phyloP scores from a whole-genome alignment of 2,113 vertebrate genomes.

The Propithecus coquereli region DNA sequence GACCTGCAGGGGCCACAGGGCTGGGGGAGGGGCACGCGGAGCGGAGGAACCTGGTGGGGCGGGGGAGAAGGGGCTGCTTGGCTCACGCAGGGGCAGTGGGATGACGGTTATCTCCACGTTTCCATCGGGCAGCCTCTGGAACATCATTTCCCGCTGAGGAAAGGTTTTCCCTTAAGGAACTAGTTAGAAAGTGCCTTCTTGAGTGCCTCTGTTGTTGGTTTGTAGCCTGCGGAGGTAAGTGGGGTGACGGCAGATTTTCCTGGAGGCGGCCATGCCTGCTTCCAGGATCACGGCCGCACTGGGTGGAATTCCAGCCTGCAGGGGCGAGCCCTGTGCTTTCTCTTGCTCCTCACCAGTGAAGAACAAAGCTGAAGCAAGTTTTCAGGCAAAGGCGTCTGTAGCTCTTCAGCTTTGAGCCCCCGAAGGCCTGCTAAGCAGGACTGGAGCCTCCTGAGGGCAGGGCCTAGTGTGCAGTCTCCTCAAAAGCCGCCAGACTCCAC shows the following conservation, averaged over 20 bases:
- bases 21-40: background rate
- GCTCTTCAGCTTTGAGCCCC: background rate
- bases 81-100: background rate
- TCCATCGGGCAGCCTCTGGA: background rate
- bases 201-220: background rate
- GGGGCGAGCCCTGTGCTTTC: background rate
- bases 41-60: background rate
- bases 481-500: background rate
- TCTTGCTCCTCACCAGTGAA: background rate
- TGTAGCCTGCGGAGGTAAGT: background rate
- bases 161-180: background rate
- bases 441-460: background rate
- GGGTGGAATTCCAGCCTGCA: background rate
- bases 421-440: background rate
- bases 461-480: background rate
- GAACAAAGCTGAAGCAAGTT: background rate
- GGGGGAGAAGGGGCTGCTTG: background rate
- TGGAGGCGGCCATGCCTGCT: background rate
- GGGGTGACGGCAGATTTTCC: background rate
- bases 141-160: background rate
- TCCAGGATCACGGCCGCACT: background rate
- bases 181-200: background rate
- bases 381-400: background rate
- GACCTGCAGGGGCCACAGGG: background rate
- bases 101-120: background rate